These are phyloP conservation scores for Papilio demoleus DNA, from an alignment of 2,888 invertebrate species.

Conservation along the genomic window DNA sequence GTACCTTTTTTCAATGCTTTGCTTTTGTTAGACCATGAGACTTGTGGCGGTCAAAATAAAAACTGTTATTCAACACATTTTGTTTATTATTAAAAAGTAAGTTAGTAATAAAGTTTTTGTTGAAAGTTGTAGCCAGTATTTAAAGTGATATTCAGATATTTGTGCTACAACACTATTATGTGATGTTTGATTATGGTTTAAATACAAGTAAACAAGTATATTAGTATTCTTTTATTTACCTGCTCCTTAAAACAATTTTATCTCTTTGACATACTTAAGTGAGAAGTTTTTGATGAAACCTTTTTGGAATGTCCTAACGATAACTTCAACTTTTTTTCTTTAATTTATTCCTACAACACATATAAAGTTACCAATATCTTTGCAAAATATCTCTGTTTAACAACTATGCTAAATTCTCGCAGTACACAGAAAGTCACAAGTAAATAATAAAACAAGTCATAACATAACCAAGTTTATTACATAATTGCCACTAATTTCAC, in stretches of 20 bases:
- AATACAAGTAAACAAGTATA: not conserved
- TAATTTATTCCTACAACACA: not conserved
- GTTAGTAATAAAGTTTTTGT: no score
- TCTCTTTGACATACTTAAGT: not conserved
- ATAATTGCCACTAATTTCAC: slow-evolving; percentile 60
- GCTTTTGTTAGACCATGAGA: no score
- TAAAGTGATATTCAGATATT: not conserved
- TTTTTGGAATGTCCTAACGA: not conserved
- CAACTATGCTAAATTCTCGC: not conserved
- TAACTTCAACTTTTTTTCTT: not conserved
- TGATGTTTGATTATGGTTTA: not conserved
- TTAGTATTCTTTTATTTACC: not conserved
- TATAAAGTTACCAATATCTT: no score
- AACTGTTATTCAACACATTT: no score
- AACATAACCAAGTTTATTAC: slow-evolving; percentile 64
- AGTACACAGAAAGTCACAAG: slow-evolving; percentile 4
- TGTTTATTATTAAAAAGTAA: no score
- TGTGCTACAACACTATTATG: not conserved
- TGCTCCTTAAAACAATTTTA: not conserved
- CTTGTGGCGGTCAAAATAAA: no score
- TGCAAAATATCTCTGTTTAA: no score
- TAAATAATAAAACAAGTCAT: slow-evolving; percentile 7
- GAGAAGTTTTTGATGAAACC: not conserved
- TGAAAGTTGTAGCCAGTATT: not conserved
- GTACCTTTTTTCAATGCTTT: no score